Base-by-base conservation (phyloP, 2,113 vertebrate genomes). In the Lichenostomus cassidix region DNA sequence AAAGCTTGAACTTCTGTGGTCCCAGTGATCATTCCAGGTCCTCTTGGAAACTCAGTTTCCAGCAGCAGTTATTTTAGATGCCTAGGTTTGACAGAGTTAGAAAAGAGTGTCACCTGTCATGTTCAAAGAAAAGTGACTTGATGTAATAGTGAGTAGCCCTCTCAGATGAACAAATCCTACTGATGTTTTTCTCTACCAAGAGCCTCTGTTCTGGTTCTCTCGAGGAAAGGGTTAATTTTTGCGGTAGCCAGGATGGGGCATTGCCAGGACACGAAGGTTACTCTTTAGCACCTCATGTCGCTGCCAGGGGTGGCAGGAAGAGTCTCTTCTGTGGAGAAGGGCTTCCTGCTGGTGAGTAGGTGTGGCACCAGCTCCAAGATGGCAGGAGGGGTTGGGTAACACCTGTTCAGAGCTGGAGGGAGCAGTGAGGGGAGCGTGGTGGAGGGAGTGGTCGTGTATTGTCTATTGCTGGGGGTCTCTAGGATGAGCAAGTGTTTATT, bases 91-190 rank as follows among this genome's bases (percentile, higher is more conserved):
- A 94, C 74, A 95, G 92, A 94, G 50, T 95, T 97, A 97, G 73
- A 81, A 95, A 37, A 31, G 21, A 8, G 59, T 93, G 15, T 77
- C 78, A 97, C 97, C 97, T 96, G 82, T 80, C 56, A 46, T 94
- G 87, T 24, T 96, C 93, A 97, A 83, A 92, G 96, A 96, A 91
- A 95, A 96, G 85, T 94, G 79, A 87, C 52, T 85, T 87, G 67
- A 67, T 63, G 13, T 77, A 82, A 52, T 56, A 84, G 52, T 60
- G 90, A 97, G 18, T 42, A 87, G 63, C 37, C 24, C 49, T 85
- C 88, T 92, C 69, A 87, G 60, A 93, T 75, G 60, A 94, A 58
- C 31, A 95, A 93, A 62, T 44, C 47, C 47, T 85, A 65, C 41
- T 65, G 56, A 31, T 31, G 84, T 90, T 67, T 93, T 95, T 53